These are phyloP conservation scores for Phalacrocorax brasilianus DNA, from an alignment of 2,113 vertebrate species.

Conservation along the genomic window DNA sequence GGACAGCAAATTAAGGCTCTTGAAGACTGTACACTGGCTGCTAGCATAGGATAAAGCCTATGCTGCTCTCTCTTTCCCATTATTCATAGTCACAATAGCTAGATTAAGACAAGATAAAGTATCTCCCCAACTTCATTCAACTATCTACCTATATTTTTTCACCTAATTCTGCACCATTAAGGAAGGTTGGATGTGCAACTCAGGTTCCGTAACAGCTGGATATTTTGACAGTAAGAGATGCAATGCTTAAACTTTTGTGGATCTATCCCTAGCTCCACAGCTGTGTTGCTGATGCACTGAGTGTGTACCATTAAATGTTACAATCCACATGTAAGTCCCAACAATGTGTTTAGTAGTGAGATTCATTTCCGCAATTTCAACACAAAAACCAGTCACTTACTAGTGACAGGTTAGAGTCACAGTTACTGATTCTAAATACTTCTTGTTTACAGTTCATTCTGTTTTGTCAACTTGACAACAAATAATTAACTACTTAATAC, in stretches of 20 bases:
- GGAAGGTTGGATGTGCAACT: neutral
- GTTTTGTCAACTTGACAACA: neutral
- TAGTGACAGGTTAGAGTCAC: neutral
- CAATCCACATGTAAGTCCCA: neutral
- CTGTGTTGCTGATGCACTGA: neutral
- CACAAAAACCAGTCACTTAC: neutral
- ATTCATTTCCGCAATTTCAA: neutral
- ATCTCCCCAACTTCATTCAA: neutral
- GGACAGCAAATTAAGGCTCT: neutral
- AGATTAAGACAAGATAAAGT: neutral
- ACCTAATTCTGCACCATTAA: neutral
- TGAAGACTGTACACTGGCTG: neutral
- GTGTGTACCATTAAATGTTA: neutral
- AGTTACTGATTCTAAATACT: neutral
- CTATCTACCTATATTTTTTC: neutral
- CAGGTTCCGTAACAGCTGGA: neutral
- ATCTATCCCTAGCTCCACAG: neutral
- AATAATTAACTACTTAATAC: neutral
- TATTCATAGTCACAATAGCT: neutral
- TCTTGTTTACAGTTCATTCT: neutral
- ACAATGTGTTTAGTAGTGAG: neutral
- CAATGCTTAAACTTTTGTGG: neutral
- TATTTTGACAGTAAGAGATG: neutral
- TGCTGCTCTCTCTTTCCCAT: neutral
- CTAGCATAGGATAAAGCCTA: neutral